Evolutionary conservation across 1,140 invertebrate genomes (phyloP), one percentile per base, ranked within the genome.

Genomic region (Orius laevigatus): DNA sequence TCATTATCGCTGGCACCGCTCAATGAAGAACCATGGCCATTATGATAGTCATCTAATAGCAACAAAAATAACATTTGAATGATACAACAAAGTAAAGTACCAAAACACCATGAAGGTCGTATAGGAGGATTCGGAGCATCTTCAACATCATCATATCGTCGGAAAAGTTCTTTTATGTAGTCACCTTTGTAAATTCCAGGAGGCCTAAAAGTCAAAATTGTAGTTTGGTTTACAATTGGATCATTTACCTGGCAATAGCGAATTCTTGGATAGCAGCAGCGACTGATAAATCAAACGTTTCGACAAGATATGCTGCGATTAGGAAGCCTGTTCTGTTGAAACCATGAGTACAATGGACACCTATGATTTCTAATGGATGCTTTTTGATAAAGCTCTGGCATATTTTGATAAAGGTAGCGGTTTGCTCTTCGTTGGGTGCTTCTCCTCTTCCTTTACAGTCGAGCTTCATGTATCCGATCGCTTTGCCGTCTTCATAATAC

Each of bases 301-400:
- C 77, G 5, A 97, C 82, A 57, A 98, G 71, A 65, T 86, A 99
- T 2, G 87, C 79, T 42, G 81, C 75, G 43, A 98, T 85, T 1
- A 98, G 68, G 63, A 97, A 99, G 1, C 87, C 96, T 18, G 92
- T 97, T 57, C 96, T 71, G 65, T 99, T 99, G 60, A 98, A 99
- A 0, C 95, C 96, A 71, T 99, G 95, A 1, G 95, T 99, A 61
- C 95, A 99, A 63, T 99, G 96, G 25, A 99, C 83, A 40, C 79
- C 76, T 70, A 60, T 82, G 12, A 79, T 67, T 57, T 89, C 74
- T 50, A 85, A 62, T 3, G 88, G 87, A 63, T 82, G 67, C 56
- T 87, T 70, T n/a, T 67, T 64, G 19, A 91, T 78, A 57, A 90
- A 94, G 42, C 75, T 75, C 32, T 72, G 70, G 51, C 88, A 88